Conservation (phyloP, 2,113 vertebrate genomes). For the Arvicanthis niloticus region DNA sequence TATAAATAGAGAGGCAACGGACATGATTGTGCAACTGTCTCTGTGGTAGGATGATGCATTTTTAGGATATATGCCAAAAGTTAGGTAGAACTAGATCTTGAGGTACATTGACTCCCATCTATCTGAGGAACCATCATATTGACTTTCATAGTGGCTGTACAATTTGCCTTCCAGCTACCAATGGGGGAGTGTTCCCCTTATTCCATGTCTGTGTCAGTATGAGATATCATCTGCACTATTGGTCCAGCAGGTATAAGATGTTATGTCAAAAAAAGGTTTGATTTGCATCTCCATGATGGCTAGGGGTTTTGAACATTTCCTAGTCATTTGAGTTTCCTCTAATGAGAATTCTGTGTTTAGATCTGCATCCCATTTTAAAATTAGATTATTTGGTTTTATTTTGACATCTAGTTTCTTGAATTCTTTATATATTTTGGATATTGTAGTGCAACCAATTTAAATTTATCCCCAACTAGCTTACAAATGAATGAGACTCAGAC, state of each 20-base stretch:
- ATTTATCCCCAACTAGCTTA: too few species aligned
- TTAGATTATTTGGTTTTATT: not conserved
- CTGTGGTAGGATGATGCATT: not conserved
- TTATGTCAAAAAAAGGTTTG: not conserved
- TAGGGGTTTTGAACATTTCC: not conserved
- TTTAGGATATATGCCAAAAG: not conserved
- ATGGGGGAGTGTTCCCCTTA: not conserved
- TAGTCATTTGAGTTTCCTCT: not conserved
- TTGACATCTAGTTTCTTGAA: not conserved
- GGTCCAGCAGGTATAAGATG: not conserved
- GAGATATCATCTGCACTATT: not conserved
- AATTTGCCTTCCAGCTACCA: not conserved
- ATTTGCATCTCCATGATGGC: not conserved
- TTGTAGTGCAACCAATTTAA: too few species aligned
- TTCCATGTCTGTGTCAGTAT: not conserved
- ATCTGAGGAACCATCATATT: not conserved
- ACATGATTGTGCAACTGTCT: not conserved
- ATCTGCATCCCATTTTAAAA: not conserved
- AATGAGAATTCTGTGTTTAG: not conserved
- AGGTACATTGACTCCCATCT: not conserved
- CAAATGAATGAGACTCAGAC: too few species aligned
- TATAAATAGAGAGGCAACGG: not conserved
- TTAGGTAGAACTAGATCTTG: not conserved
- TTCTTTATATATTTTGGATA: not conserved
- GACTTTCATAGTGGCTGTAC: not conserved